Conservation (phyloP, 2,888 invertebrate genomes). For the Heliconius cydno region DNA sequence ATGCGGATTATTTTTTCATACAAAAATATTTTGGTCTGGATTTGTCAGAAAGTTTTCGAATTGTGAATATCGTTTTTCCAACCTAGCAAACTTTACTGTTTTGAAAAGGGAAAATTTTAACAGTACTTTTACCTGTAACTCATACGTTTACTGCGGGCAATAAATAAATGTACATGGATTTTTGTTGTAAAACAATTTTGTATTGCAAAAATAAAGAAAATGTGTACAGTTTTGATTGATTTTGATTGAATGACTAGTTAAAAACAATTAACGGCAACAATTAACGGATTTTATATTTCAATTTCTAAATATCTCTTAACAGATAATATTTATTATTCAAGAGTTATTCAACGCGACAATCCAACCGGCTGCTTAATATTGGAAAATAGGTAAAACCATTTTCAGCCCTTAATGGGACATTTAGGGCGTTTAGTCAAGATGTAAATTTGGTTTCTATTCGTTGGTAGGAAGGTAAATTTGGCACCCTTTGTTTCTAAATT, state of each 20-base stretch:
- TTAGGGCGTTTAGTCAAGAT: slow-evolving; percentile 5
- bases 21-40: neutral
- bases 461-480: slow-evolving; percentile 10
- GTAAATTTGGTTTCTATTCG: slow-evolving; percentile 17
- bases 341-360: neutral
- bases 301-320: neutral
- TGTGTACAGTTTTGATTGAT: neutral
- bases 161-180: neutral
- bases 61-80: neutral
- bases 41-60: slow-evolving; percentile 10
- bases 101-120: neutral
- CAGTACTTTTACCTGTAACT: neutral
- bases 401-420: slow-evolving; percentile 18
- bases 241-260: no score
- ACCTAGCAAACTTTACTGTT: neutral
- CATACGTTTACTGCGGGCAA: neutral
- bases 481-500: slow-evolving; percentile 24
- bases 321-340: slow-evolving; percentile 9
- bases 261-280: neutral
- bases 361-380: slow-evolving; percentile 10
- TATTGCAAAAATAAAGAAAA: neutral
- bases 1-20: neutral
- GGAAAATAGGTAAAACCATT: slow-evolving; percentile 15
- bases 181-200: neutral
- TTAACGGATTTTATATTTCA: neutral